phyloP scores from a whole-genome alignment of 2,797 vertebrate species.

The Cottoperca gobio region DNA sequence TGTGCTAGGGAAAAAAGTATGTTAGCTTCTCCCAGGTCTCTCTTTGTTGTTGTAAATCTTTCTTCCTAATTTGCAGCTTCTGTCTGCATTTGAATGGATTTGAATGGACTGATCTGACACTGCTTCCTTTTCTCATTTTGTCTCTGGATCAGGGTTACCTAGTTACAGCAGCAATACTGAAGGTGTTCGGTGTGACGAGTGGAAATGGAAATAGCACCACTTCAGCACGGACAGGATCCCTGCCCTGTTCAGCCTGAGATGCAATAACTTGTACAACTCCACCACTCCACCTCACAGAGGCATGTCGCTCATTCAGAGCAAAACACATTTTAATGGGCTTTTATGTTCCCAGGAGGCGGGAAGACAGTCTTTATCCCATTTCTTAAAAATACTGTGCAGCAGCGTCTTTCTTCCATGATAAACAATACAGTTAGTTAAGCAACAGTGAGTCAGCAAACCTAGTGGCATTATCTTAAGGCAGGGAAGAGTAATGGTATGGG shows the following conservation, averaged over 20 bases:
- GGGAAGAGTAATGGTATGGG: conserved; percentile 24
- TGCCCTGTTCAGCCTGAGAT: conserved; percentile 49
- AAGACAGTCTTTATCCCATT: conserved; percentile 17
- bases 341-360: conserved; percentile 30
- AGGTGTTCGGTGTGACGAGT: conserved; percentile 43
- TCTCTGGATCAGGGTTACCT: conserved; percentile 60
- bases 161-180: conserved; percentile 34
- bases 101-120: conserved; percentile 1
- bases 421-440: conserved; percentile 51
- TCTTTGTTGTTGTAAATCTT: conserved; percentile 5
- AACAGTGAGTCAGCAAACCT: conserved; percentile 30
- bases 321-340: conserved; percentile 10
- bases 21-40: background rate
- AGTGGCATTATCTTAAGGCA: conserved; percentile 22
- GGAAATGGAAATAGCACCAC: conserved; percentile 55
- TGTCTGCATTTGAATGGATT: conserved; percentile 2
- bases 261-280: conserved; percentile 51
- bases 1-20: conserved; percentile 4
- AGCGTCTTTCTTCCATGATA: conserved; percentile 65
- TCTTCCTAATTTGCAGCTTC: background rate
- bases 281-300: conserved; percentile 35
- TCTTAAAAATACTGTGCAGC: conserved; percentile 28
- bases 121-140: conserved; percentile 28
- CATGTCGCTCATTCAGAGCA: conserved; percentile 28
- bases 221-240: conserved; percentile 39